Conservation (phyloP, 2,113 vertebrate species). For the Emydura subglobosa region DNA sequence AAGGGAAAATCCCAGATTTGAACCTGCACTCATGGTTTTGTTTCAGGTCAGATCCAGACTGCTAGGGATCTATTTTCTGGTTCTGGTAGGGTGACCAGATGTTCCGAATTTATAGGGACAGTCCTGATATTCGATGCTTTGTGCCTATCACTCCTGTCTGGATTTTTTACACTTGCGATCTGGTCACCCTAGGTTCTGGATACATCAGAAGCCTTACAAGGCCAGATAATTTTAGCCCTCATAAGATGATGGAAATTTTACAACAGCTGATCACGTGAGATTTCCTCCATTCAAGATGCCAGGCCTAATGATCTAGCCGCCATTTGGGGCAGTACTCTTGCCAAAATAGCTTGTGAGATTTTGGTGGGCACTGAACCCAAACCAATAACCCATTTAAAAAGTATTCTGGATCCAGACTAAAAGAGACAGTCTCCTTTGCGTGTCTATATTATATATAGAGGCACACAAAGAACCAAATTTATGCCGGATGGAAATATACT, state of each 20-base stretch:
- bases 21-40: neutral
- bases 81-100: neutral
- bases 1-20: neutral
- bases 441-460: accelerated
- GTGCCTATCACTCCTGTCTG: too few species aligned
- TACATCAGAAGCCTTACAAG: neutral
- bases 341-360: accelerated
- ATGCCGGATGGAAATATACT: neutral
- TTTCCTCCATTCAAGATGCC: accelerated
- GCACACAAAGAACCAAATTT: neutral
- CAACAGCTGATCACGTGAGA: neutral
- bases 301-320: neutral
- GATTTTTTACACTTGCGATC: too few species aligned
- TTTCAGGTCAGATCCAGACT: neutral
- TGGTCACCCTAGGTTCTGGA: neutral
- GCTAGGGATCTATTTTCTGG: neutral
- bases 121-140: too few species aligned
- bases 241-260: neutral
- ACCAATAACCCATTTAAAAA: neutral
- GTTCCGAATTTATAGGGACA: too few species aligned
- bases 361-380: neutral
- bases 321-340: neutral
- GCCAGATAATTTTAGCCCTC: neutral
- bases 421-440: neutral
- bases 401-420: neutral